Conservation (phyloP, 2,113 vertebrate genomes). For the Montifringilla adamsi region DNA sequence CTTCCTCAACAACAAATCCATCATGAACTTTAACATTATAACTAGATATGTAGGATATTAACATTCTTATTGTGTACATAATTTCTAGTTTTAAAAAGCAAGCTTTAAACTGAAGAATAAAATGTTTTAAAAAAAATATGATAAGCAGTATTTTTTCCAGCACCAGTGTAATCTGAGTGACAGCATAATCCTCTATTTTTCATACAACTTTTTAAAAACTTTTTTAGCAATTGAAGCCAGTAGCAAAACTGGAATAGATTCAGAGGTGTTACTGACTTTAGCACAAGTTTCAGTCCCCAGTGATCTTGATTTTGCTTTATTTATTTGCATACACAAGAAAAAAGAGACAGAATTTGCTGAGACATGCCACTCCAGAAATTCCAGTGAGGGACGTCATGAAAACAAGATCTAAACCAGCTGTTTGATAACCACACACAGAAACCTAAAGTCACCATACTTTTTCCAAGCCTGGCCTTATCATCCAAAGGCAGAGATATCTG, state of each 20-base stretch:
- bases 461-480: neutral
- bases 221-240: neutral
- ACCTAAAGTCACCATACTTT: neutral
- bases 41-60: neutral
- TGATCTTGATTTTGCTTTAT: neutral
- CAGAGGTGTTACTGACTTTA: neutral
- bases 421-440: neutral
- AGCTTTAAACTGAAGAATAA: neutral
- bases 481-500: neutral
- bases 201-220: fast-evolving
- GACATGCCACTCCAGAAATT: neutral
- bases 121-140: neutral
- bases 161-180: neutral
- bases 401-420: neutral
- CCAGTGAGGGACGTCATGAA: neutral
- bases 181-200: neutral
- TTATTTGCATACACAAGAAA: neutral
- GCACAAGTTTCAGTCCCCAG: neutral
- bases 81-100: neutral
- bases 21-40: neutral
- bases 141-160: neutral
- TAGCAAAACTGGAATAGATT: neutral
- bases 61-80: neutral
- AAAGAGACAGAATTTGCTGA: neutral
- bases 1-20: slow-evolving; percentile 2